Evolutionary conservation across 2,888 invertebrate species (phyloP), one percentile per base, ranked within the genome.

Genomic region (Trissonchulus sp.): DNA sequence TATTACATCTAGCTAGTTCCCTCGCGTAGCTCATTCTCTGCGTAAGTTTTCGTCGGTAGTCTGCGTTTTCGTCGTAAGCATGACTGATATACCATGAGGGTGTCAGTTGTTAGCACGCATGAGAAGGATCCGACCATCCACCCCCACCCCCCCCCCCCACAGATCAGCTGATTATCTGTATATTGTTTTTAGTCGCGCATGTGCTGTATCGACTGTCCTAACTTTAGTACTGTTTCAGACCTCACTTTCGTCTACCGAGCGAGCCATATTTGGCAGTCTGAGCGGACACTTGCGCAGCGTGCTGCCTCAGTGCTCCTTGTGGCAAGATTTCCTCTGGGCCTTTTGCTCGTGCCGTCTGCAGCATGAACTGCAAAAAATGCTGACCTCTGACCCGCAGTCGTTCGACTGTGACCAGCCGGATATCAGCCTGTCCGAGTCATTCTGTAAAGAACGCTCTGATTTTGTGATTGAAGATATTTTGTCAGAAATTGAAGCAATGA

Each of bases 311-410:
- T 91, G 93, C 77, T 78, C 88, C n/a, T 90, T 89, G 35, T 97
- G 95, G 95, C 90, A 92, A 81, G 96, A 97, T 85, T 87, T 91
- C 77, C 86, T 96, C 35, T 97, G 96, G 96, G 92, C 93, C 0
- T 91, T 93, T 84, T 87, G 37, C 8, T 35, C n/a, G 3, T 69
- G 71, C n/a, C 36, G 31, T 3, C n/a, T 37, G 37, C 33, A 69
- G n/a, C 34, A 69, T 36, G 36, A 36, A n/a, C 28, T 69, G 33
- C 48, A 48, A 23, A 15, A 15, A 23, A 23, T 23, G 8, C 8
- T 48, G 8, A 8, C 8, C 8, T 23, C 8, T 8, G 48, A 8
- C 48, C 23, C 48, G 8, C 8, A 8, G 8, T 23, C 8, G 48
- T 8, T 8, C 8, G 8, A 15, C 23, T 48, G 48, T 48, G 48